Base-by-base conservation (phyloP, 1,140 invertebrate species). In the Tetramorium parvispinum region DNA sequence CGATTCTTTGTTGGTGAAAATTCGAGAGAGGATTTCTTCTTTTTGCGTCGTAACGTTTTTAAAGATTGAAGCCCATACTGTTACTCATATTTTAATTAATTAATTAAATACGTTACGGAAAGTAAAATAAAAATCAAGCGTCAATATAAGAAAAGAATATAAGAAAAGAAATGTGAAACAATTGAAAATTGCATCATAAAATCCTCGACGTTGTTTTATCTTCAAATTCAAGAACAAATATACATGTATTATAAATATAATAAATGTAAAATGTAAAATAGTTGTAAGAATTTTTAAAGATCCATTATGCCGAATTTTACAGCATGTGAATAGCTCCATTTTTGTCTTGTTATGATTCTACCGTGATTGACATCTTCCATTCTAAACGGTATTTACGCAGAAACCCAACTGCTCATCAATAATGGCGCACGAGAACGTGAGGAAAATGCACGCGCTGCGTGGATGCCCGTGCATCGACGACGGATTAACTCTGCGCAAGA, bases 401-500 rank as follows among this genome's bases (percentile, higher is more conserved):
- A 24, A 40, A 18, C 3, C 3, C 13, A 53, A 63, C 24, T 5
- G 57, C 11, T n/a, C 40, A 2, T 24, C 51, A 16, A 82, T 73
- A 78, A 78, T 78, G 18, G 76, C 18, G 18, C 61, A 13, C 18
- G n/a, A n/a, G 59, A 32, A 66, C 53, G 40, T 61, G 51, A 61
- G 24, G 24, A 18, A 59, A 73, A 46, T 13, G 32, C 61, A 63
- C 46, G 77, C 46, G 77, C 13, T 43, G 77, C 77, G 77, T 70
- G 49, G 21, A 68, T 43, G 53, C 65, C 13, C 78, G 66, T 21
- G 24, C 32, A 32, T 57, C 10, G 21, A 24, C 21, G 37, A 55
- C n/a, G 18, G 68, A 83, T 83, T 83, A 83, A 73, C 68, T 75
- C 55, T 27, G 57, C 40, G 7, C n/a, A 61, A 59, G 65, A 68